Evolutionary conservation across 2,888 invertebrate genomes (phyloP).

Genomic region (Trissolcus brochymenae): DNA sequence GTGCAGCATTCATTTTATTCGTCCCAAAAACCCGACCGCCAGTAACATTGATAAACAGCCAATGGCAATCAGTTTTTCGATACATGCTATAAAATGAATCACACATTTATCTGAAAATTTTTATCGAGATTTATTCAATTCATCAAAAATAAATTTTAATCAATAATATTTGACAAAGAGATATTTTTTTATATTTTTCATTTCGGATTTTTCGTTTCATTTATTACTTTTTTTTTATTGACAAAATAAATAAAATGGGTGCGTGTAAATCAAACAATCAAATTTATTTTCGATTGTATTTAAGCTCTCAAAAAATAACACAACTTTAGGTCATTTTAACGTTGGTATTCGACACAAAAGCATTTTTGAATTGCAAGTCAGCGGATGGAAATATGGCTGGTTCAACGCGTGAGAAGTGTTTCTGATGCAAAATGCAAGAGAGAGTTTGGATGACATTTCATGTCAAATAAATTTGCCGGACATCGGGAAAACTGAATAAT

Average conservation of each 20-base stretch:
- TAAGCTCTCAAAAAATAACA: not conserved
- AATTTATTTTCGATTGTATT: not conserved
- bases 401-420: slow-evolving; percentile 21
- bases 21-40: no score
- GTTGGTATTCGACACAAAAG: slow-evolving; percentile 20
- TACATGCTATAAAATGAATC: no score
- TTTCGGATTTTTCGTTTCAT: not conserved
- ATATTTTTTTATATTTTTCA: not conserved
- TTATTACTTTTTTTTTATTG: not conserved
- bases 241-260: no score
- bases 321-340: not conserved
- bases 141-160: no score
- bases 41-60: no score
- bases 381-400: slow-evolving; percentile 24
- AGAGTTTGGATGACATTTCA: not conserved
- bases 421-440: slow-evolving; percentile 13
- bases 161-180: not conserved
- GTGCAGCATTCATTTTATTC: no score
- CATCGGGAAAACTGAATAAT: not conserved
- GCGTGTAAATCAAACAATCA: no score
- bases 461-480: not conserved
- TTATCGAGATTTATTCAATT: no score
- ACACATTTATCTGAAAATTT: no score
- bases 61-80: no score
- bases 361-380: slow-evolving; percentile 16